Percentiles rank a stretch among this genome's conserved stretches.
Conservation (phyloP, 1,140 invertebrate species). For the Pseudomyrmex concolor region DNA sequence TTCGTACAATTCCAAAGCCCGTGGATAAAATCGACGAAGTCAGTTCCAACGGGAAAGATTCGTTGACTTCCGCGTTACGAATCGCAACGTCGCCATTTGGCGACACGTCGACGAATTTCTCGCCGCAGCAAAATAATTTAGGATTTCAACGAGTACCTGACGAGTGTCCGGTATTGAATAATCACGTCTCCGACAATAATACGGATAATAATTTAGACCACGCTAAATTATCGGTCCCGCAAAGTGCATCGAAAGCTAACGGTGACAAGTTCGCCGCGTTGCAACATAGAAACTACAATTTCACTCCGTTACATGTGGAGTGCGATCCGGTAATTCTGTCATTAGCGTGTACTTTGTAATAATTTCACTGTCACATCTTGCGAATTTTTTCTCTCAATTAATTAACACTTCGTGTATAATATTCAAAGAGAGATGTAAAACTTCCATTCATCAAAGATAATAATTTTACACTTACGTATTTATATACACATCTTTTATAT, state of each 20-base stretch:
- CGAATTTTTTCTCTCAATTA: neutral
- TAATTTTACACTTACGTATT: neutral
- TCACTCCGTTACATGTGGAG: constrained; percentile 86
- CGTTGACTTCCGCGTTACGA: neutral
- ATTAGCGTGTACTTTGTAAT: neutral
- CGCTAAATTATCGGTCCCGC: constrained; percentile 8
- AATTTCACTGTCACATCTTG: neutral
- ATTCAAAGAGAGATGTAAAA: too few species aligned
- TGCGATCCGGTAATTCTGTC: constrained; percentile 86
- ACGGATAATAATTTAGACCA: constrained; percentile 21
- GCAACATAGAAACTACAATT: constrained; percentile 57
- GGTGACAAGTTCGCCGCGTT: neutral
- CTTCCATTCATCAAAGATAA: too few species aligned
- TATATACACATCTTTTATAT: neutral
- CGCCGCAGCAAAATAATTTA: constrained; percentile 29
- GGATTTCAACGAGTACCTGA: constrained; percentile 30
- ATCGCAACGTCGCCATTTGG: constrained; percentile 32
- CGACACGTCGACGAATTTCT: constrained; percentile 12
- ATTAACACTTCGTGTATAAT: neutral
- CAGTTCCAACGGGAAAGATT: constrained; percentile 40
- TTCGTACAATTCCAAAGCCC: constrained; percentile 48
- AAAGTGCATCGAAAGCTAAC: constrained; percentile 7
- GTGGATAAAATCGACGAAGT: constrained; percentile 30
- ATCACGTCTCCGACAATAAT: neutral
- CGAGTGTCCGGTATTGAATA: constrained; percentile 31